Evolutionary conservation across 2,113 vertebrate genomes (phyloP).

Genomic region (Equus przewalskii): DNA sequence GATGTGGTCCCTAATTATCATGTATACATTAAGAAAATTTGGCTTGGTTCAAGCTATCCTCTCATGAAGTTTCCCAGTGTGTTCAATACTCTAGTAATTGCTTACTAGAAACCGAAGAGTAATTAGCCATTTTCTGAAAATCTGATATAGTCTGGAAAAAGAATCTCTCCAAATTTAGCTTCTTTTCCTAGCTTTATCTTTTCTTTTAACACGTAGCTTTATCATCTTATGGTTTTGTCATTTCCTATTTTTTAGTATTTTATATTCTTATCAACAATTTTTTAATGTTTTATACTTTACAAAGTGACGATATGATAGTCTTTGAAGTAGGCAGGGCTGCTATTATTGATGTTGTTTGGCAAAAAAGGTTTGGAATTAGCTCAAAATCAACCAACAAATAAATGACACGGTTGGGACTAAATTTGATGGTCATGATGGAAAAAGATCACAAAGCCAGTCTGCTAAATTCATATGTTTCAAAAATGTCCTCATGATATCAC

Average conservation of each 20-base stretch:
- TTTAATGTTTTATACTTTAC: not conserved
- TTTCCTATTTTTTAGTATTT: not conserved
- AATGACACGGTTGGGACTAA: not conserved
- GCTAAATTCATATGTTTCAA: not conserved
- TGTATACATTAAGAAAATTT: not conserved
- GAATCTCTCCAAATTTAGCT: not conserved
- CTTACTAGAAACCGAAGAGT: not conserved
- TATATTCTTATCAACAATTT: not conserved
- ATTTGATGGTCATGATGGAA: not conserved
- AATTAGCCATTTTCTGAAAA: conserved; percentile 1
- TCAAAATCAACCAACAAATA: conserved; percentile 22
- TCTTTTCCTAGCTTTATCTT: not conserved
- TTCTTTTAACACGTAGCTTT: not conserved
- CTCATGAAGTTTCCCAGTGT: not conserved
- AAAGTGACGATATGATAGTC: not conserved
- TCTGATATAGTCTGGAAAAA: not conserved
- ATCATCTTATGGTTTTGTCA: not conserved
- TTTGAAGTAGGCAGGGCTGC: not conserved
- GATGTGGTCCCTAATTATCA: not conserved
- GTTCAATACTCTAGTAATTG: not conserved
- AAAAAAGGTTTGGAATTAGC: not conserved
- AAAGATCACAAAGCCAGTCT: not conserved
- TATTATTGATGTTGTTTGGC: not conserved
- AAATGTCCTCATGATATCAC: conserved; percentile 17
- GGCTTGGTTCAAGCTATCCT: not conserved